These are phyloP conservation scores for Gymnodraco acuticeps DNA, from an alignment of 2,797 vertebrate species.

Conservation along the genomic window DNA sequence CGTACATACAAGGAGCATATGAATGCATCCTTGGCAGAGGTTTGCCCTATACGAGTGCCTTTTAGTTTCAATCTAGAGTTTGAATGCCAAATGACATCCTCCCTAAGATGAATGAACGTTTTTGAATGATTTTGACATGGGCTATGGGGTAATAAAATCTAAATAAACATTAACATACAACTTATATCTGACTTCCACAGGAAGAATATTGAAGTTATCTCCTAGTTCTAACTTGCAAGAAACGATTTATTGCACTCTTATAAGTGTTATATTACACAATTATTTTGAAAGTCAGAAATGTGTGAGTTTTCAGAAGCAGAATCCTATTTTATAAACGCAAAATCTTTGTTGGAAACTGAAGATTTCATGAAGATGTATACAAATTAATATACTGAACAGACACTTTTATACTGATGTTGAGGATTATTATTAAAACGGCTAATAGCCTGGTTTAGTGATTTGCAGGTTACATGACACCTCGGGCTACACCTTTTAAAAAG, in stretches of 20 bases:
- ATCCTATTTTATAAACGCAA: neutral
- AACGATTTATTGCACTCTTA: too few relatives aligned
- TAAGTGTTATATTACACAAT: too few relatives aligned
- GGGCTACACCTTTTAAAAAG: neutral
- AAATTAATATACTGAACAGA: neutral
- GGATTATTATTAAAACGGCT: neutral
- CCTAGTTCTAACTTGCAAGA: too few relatives aligned
- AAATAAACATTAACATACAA: neutral
- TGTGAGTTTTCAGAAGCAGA: neutral
- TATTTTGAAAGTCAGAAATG: neutral
- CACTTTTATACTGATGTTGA: neutral
- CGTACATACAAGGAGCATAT: too few relatives aligned
- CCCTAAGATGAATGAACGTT: neutral
- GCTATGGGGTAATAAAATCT: neutral
- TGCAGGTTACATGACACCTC: neutral
- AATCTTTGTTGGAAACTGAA: neutral
- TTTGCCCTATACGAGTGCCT: too few relatives aligned
- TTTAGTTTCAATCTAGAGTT: neutral
- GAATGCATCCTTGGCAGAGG: too few relatives aligned
- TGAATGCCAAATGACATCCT: neutral
- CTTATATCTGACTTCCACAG: neutral
- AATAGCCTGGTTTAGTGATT: neutral
- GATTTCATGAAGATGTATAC: neutral
- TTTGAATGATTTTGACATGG: neutral
- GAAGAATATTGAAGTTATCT: too few relatives aligned